Evolutionary conservation across 2,797 vertebrate species (phyloP).

Genomic region (Helicolenus hilgendorfi): DNA sequence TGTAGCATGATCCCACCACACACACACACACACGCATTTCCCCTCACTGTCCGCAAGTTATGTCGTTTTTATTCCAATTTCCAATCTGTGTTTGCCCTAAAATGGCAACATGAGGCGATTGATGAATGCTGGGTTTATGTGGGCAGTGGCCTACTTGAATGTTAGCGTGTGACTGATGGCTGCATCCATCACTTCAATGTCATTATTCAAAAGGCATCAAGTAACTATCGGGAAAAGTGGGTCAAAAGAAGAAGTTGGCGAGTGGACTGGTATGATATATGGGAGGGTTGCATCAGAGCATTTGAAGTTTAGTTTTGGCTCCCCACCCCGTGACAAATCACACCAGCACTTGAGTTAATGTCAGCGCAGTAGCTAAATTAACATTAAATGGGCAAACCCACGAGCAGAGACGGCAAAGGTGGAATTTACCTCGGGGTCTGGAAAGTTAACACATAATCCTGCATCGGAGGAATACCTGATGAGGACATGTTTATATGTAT

Average conservation of each 20-base stretch:
- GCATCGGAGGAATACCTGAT: slow-evolving; percentile 80
- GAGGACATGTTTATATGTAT: slow-evolving; percentile 85
- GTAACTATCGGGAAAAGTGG: slow-evolving; percentile 81
- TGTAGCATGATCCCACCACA: slow-evolving; percentile 1
- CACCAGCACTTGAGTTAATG: slow-evolving; percentile 61
- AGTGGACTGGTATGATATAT: slow-evolving; percentile 57
- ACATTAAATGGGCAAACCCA: slow-evolving; percentile 55
- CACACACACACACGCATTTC: background rate
- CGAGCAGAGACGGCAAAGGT: slow-evolving; percentile 62
- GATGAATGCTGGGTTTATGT: slow-evolving; percentile 80
- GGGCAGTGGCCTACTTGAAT: slow-evolving; percentile 83
- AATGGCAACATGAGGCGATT: slow-evolving; percentile 64
- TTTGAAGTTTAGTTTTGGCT: slow-evolving; percentile 65
- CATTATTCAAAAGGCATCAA: slow-evolving; percentile 80
- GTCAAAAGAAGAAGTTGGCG: slow-evolving; percentile 81
- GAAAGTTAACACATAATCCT: slow-evolving; percentile 73
- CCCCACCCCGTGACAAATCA: slow-evolving; percentile 67
- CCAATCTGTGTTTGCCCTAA: slow-evolving; percentile 54
- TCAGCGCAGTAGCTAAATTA: slow-evolving; percentile 71
- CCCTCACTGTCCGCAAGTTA: background rate
- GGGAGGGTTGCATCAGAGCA: slow-evolving; percentile 29
- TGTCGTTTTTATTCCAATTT: slow-evolving; percentile 60
- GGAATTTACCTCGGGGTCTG: slow-evolving; percentile 72
- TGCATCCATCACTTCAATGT: slow-evolving; percentile 83
- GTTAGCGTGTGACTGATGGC: slow-evolving; percentile 85